Evolutionary conservation across 1,140 invertebrate genomes (phyloP).

Genomic region (Fopius arisanus): DNA sequence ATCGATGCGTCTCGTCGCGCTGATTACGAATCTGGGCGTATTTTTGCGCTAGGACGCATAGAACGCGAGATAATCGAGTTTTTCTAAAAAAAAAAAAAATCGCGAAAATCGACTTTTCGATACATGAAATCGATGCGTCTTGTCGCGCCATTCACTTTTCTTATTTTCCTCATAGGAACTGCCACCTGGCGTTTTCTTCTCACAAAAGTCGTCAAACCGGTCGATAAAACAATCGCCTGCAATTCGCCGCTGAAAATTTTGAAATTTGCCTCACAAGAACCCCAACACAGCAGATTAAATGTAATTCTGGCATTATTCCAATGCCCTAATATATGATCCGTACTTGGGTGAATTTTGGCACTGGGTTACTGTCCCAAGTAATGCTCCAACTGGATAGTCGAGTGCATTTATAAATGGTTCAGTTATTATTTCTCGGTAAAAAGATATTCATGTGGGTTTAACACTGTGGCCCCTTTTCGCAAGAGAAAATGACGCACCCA

Average conservation of each 20-base stretch:
- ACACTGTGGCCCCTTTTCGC: background rate
- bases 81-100: too few relatives aligned
- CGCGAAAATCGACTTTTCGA: too few relatives aligned
- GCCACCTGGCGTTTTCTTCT: background rate
- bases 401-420: background rate
- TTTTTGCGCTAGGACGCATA: too few relatives aligned
- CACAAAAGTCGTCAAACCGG: background rate
- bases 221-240: background rate
- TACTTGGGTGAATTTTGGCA: background rate
- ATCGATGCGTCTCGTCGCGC: background rate
- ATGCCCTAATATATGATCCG: background rate
- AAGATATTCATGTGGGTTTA: background rate
- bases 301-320: background rate
- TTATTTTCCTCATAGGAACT: background rate
- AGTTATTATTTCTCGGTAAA: background rate
- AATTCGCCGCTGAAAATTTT: too few relatives aligned
- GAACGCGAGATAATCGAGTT: too few relatives aligned
- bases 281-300: background rate
- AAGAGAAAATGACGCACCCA: constrained; percentile 16
- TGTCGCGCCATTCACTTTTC: too few relatives aligned
- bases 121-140: too few relatives aligned
- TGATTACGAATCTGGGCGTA: too few relatives aligned
- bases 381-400: background rate
- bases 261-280: too few relatives aligned
- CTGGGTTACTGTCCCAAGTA: background rate